Evolutionary conservation across 2,888 invertebrate species (phyloP).

Genomic region (Lucinisca nassula): DNA sequence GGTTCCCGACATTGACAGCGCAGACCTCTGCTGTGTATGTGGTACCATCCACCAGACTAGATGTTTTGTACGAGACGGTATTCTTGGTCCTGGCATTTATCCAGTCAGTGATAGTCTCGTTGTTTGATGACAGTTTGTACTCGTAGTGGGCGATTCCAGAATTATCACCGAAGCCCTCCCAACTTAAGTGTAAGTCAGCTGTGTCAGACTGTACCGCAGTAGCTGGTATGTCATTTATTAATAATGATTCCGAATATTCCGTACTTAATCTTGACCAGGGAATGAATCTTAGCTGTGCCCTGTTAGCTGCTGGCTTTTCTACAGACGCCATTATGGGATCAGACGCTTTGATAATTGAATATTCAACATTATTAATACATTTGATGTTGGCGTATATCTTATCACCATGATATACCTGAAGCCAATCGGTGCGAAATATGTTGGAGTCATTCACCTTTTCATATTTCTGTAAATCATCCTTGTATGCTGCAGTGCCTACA

Average conservation of each 20-base stretch:
- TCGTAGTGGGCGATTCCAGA: neutral
- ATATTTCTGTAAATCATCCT: neutral
- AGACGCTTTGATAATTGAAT: neutral
- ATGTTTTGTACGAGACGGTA: neutral
- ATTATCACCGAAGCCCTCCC: neutral
- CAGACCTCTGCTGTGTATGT: neutral
- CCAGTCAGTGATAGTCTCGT: neutral
- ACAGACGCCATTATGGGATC: neutral
- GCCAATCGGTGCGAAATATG: neutral
- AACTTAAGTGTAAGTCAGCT: neutral
- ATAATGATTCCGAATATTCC: neutral
- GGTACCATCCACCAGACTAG: neutral
- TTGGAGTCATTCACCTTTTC: neutral
- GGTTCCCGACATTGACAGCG: neutral
- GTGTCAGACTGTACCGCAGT: neutral
- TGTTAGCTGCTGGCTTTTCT: neutral
- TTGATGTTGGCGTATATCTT: neutral
- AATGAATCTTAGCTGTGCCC: neutral
- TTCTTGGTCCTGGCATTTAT: neutral
- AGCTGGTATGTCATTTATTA: neutral
- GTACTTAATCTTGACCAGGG: neutral
- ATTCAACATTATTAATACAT: neutral
- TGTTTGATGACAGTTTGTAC: neutral
- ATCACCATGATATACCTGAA: neutral
- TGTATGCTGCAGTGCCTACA: neutral